These are phyloP conservation scores for Tadarida brasiliensis DNA, from an alignment of 2,797 vertebrate genomes.

Conservation along the genomic window DNA sequence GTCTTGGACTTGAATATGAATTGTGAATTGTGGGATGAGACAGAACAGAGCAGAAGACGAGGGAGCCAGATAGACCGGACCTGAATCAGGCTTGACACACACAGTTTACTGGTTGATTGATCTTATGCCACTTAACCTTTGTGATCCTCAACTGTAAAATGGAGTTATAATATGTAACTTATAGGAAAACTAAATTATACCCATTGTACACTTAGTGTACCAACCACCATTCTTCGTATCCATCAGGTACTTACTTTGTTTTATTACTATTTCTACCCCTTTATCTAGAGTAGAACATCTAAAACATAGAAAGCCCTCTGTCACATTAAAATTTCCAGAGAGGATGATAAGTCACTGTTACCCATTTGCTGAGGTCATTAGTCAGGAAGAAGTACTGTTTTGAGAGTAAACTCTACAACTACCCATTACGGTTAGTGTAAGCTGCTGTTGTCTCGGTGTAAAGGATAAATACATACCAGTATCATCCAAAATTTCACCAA, in stretches of 20 bases:
- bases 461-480: not conserved
- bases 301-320: not conserved
- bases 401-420: not conserved
- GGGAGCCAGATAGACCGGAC: not conserved
- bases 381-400: not conserved
- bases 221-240: not conserved
- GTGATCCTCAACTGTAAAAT: constrained; percentile 1
- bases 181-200: not conserved
- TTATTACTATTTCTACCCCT: not conserved
- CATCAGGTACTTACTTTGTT: not conserved
- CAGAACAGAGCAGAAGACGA: not conserved
- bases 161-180: not conserved
- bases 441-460: not conserved
- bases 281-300: not conserved
- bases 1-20: not conserved
- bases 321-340: not conserved
- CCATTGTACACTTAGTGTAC: not conserved
- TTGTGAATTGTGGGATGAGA: not conserved
- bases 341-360: not conserved
- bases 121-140: not conserved
- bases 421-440: not conserved
- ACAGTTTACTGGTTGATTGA: not conserved
- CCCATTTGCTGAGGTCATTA: not conserved
- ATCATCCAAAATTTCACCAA: not conserved
- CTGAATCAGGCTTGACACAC: not conserved